phyloP scores from a whole-genome alignment of 2,113 vertebrate genomes.

The human (Homo sapiens) region DNA sequence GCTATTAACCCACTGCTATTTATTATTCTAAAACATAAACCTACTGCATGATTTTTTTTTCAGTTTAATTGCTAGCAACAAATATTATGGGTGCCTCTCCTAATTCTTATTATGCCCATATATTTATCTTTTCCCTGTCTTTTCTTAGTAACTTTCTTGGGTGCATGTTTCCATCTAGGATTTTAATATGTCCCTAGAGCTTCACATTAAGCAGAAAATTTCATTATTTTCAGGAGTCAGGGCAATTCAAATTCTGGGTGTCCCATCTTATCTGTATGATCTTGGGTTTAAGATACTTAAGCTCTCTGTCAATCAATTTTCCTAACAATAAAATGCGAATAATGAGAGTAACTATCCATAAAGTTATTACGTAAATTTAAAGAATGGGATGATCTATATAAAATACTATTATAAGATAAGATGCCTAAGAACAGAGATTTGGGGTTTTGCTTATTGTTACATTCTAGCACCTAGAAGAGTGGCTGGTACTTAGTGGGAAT shows the following conservation, averaged over 20 bases:
- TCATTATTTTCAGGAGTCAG: not conserved
- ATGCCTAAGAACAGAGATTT: not conserved
- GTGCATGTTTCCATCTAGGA: not conserved
- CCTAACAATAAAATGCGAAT: not conserved
- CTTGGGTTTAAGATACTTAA: not conserved
- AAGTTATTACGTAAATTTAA: not conserved
- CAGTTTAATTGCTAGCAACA: not conserved
- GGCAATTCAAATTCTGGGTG: not conserved
- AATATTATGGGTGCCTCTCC: not conserved
- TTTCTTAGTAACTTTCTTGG: not conserved
- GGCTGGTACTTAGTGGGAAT: not conserved
- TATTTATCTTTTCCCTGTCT: not conserved
- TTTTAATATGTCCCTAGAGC: constrained; percentile 12
- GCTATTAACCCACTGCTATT: not conserved
- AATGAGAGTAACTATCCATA: not conserved
- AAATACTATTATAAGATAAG: not conserved
- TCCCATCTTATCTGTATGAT: not conserved
- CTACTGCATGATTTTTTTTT: not conserved
- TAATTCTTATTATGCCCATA: not conserved
- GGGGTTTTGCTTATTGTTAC: not conserved
- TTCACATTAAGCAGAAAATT: not conserved
- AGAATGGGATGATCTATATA: not conserved
- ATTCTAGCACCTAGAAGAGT: not conserved
- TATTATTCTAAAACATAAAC: not conserved
- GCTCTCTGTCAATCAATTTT: not conserved